Evolutionary conservation across 2,113 vertebrate species (phyloP), one percentile per base, ranked within the genome.

Genomic region (Cromileptes altivelis): DNA sequence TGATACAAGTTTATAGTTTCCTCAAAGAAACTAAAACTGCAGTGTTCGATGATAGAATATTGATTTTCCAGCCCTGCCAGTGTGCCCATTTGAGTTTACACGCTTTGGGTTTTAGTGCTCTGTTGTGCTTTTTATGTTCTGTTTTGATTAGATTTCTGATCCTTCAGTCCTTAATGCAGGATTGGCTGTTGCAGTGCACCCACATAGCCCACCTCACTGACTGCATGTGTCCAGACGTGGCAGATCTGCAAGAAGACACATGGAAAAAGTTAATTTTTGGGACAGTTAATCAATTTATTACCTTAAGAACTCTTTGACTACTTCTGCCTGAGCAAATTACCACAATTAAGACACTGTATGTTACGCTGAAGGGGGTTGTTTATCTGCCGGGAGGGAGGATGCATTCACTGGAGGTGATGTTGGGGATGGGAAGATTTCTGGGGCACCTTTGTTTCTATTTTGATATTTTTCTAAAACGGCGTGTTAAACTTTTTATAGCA

Each of bases 401-500:
- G 55, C 45, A 17, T 55, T 85, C 56, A 50, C 75, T 49, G 15
- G 23, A 67, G 80, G 75, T 63, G 84, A 52, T 57, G 65, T 80
- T 27, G 45, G 52, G 40, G 42, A n/a, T n/a, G 60, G 40, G 37
- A 70, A 25, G 57, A 73, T 53, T 86, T 80, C 57, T 23, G 15
- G 42, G 25, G 60, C 23, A 50, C 76, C 40, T 84, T 84, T 76
- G 23, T 91, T 91, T 91, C 86, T 86, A 89, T 92, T 93, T 94
- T 91, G 88, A 92, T 94, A 92, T 93, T 94, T 94, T 94, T 94
- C 91, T 93, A 93, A 92, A 91, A 63, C 67, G 64, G 70, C 1
- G 63, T 86, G 71, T 90, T 87, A 25, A 83, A 69, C 70, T 90
- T 93, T 91, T 92, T 92, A 85, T 89, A 93, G 78, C 78, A 88